Evolutionary conservation across 2,888 invertebrate genomes (phyloP), one percentile per base, ranked within the genome.

Genomic region (Tetramorium bicarinatum): DNA sequence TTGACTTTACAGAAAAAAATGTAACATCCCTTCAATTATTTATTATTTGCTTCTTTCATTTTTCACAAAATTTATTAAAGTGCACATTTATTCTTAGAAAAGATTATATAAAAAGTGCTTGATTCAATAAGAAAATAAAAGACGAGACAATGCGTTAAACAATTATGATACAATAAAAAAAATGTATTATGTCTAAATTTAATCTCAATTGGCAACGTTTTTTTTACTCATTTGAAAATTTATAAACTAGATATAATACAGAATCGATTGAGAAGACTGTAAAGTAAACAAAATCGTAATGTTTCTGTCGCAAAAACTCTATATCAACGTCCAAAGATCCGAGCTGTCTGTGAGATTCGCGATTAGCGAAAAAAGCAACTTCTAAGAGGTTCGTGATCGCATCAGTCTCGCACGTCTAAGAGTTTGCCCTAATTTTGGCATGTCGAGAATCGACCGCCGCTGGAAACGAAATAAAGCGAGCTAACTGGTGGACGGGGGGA

Each of bases 371-470:
- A 52, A n/a, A 49, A 15, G 9, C 18, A 34, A 8, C 25, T 69
- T n/a, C 34, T 18, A 4, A 52, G 18, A 49, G 34, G 11, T 34
- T 66, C 13, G 34, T 41, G n/a, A 25, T 41, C 41, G 13, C 29
- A 4, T 67, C 56, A 21, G 69, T 44, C 69, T 13, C 21, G 34
- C 47, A 34, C 21, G 25, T 79, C 13, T 34, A 34, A 47, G 47
- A 80, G 72, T 80, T 80, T 72, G 79, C 47, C 79, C 79, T 44
- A 80, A 80, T 80, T 80, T 59, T 21, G 21, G n/a, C 47, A 59
- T 9, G 18, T 18, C 18, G 79, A 38, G 47, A 80, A 72, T 72
- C 79, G 72, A 79, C 34, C 79, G n/a, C 38, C 52, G n/a, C 38
- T 52, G 76, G 18, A 15, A 49, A 64, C 82, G 54, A 76, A 54